A percentile compares a stretch with the other conserved stretches of the same genome.
Evolutionary conservation across 1,140 invertebrate species (phyloP).

Genomic region (Apis laboriosa): DNA sequence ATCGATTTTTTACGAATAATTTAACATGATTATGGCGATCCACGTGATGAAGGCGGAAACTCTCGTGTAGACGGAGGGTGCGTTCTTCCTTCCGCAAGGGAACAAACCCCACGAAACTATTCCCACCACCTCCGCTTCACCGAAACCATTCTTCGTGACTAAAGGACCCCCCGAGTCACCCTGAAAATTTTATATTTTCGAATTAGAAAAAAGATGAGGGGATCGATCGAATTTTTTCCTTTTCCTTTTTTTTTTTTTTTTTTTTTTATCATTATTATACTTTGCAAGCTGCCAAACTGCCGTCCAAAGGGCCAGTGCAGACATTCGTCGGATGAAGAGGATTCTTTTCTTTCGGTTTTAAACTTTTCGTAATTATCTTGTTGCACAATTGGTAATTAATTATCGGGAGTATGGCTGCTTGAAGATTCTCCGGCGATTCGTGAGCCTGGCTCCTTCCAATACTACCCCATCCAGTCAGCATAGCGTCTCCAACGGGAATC

Average conservation of each 20-base stretch:
- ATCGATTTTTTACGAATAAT: constrained; percentile 20
- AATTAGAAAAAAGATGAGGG: neutral
- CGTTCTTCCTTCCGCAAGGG: constrained; percentile 84
- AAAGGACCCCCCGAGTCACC: constrained; percentile 87
- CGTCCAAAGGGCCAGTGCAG: constrained; percentile 80
- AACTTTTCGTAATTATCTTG: constrained; percentile 59
- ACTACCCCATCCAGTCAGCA: constrained; percentile 80
- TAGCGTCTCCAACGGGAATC: constrained; percentile 76
- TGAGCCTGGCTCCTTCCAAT: constrained; percentile 73
- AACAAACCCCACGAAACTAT: constrained; percentile 89
- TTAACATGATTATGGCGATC: constrained; percentile 55
- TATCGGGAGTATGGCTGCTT: constrained; percentile 78
- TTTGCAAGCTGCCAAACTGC: constrained; percentile 79
- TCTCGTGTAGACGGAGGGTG: constrained; percentile 87
- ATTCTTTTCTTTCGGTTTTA: constrained; percentile 69
- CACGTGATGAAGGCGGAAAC: constrained; percentile 83
- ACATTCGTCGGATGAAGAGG: constrained; percentile 79
- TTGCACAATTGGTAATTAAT: constrained; percentile 76
- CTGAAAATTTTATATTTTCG: constrained; percentile 47
- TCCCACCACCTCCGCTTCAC: constrained; percentile 80
- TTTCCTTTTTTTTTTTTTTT: too few relatives aligned
- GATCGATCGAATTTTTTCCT: too few relatives aligned
- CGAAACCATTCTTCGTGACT: constrained; percentile 70
- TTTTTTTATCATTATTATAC: constrained; percentile 37
- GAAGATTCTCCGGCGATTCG: constrained; percentile 73